A percentile compares a stretch with the other conserved stretches of the same genome.
phyloP scores from a whole-genome alignment of 2,888 invertebrate species.

The Neoscelio sp. region DNA sequence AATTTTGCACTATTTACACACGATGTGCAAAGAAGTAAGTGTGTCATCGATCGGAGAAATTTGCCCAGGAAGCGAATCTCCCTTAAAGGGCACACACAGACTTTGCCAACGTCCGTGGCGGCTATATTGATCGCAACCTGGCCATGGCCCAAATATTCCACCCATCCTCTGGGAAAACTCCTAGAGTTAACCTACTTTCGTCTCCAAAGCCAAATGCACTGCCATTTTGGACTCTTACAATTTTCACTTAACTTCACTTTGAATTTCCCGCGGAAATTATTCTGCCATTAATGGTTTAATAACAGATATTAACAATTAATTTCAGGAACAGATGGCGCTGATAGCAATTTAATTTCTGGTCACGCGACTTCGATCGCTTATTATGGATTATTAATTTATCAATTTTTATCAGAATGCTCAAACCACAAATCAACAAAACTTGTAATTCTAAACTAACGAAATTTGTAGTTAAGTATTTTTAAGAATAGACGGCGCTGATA shows the following conservation, averaged over 20 bases:
- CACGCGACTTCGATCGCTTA: too few species aligned
- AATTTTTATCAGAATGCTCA: too few species aligned
- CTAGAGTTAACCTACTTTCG: constrained; percentile 79
- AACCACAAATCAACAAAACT: too few species aligned
- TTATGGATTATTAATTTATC: too few species aligned
- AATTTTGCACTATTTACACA: constrained; percentile 54
- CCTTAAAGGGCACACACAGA: constrained; percentile 57
- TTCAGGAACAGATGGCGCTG: too few species aligned
- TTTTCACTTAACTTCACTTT: background rate
- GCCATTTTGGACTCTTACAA: constrained; percentile 4
- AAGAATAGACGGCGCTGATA: too few species aligned
- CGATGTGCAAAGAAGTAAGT: constrained; percentile 54
- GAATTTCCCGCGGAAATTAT: constrained; percentile 14
- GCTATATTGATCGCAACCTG: constrained; percentile 79
- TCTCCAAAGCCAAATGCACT: constrained; percentile 10
- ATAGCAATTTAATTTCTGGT: too few species aligned
- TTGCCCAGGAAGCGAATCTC: constrained; percentile 66
- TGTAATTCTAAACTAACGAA: too few species aligned
- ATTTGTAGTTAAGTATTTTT: too few species aligned
- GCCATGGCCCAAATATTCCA: constrained; percentile 82
- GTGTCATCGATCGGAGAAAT: constrained; percentile 69
- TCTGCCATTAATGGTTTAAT: too few species aligned
- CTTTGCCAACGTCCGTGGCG: constrained; percentile 64
- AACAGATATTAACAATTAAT: too few species aligned
- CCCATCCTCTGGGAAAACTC: constrained; percentile 79